Base-by-base conservation (phyloP, 1,140 invertebrate genomes). In the Cataglyphis hispanica region DNA sequence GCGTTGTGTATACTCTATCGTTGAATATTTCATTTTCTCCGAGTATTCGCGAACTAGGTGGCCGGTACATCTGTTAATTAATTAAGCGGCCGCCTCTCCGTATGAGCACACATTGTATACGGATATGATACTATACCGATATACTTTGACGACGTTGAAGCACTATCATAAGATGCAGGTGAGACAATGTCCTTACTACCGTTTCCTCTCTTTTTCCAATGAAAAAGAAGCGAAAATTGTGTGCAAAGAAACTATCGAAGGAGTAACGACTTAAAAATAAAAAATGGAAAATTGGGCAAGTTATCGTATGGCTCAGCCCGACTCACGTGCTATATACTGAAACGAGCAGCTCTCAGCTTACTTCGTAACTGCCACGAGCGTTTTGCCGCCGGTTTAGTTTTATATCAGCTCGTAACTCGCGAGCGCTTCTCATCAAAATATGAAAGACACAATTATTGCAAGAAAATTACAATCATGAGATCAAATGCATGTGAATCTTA, bases 181-280 rank as follows among this genome's bases (percentile, higher is more conserved):
- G 87, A 70, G 85, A 86, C 78, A 91, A 89, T 91, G 87, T 89
- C 86, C 86, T 89, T 80, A 75, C 83, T 85, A 90, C 37, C 16
- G 27, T 50, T 74, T 31, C 16, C 16, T 46, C 31, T 81, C 50
- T 60, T 87, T 11, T 66, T 76, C 25, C 58, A 86, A 80, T 58
- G 43, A 84, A 85, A 80, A 85, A 83, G 87, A 91, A 91, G 89
- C 46, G 87, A 91, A 89, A 89, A 89, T 91, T 86, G 85, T 91
- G 89, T 87, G 87, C 27, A 40, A 78, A 72, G 19, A 31, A 91
- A 88, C 61, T 86, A 86, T 86, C 80, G 76, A 69, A 87, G 74
- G 64, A 80, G 64, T 89, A 66, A 53, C 11, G 40, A 81, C 86
- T 89, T 88, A 91, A 83, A 89, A 86, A 61, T 84, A 72, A 86